These are phyloP conservation scores for Manacus vitellinus DNA, from an alignment of 2,113 vertebrate genomes.

Conservation along the genomic window DNA sequence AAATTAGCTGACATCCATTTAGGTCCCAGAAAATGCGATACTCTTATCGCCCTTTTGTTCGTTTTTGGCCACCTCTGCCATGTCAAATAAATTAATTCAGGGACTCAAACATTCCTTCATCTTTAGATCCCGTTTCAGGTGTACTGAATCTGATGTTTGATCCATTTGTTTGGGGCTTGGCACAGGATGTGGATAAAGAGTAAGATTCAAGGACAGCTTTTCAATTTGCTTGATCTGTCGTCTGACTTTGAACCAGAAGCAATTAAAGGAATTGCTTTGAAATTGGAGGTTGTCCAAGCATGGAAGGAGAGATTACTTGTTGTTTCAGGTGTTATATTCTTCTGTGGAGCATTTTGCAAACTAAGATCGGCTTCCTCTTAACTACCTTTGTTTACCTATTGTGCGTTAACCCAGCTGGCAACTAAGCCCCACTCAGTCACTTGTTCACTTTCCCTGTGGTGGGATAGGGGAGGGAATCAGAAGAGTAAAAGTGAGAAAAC, in stretches of 20 bases:
- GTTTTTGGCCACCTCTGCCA: neutral
- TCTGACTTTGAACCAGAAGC: neutral
- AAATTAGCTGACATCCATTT: neutral
- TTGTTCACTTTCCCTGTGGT: neutral
- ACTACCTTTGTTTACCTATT: neutral
- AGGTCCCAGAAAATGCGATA: neutral
- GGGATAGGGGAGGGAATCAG: neutral
- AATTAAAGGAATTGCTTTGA: neutral
- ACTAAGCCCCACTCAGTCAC: accelerated
- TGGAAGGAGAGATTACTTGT: neutral
- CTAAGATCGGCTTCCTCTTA: neutral
- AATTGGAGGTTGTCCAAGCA: neutral
- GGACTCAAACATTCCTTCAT: neutral
- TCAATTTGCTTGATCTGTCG: neutral
- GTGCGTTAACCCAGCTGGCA: neutral
- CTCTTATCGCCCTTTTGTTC: neutral
- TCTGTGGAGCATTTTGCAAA: neutral
- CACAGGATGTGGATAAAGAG: neutral
- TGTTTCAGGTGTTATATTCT: neutral
- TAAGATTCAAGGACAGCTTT: neutral
- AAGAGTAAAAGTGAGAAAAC: neutral
- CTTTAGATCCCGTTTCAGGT: neutral
- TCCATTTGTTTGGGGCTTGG: neutral
- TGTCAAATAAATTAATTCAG: neutral
- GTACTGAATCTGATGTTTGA: neutral